These are phyloP conservation scores for Eumaeus atala DNA, from an alignment of 1,140 invertebrate species.

Conservation along the genomic window DNA sequence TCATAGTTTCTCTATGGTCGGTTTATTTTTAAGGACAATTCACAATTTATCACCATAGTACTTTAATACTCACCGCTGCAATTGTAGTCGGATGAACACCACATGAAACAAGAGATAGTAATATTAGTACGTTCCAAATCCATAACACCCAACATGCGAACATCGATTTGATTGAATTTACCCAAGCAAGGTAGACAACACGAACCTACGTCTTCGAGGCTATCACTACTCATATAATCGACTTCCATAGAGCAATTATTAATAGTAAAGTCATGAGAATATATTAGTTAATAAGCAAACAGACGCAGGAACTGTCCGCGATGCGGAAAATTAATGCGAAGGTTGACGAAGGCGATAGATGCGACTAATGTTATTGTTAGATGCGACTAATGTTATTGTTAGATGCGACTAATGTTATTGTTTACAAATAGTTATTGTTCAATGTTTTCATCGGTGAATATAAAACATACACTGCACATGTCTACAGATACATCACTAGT, in stretches of 20 bases:
- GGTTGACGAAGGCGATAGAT: neutral
- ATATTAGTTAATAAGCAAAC: too few species aligned
- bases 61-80: conserved; percentile 53
- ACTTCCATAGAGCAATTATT: conserved; percentile 41
- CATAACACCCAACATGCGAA: neutral
- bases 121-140: neutral
- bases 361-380: neutral
- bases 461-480: neutral
- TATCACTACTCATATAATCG: conserved; percentile 47
- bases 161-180: conserved; percentile 26
- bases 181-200: conserved; percentile 64
- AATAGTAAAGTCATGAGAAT: neutral
- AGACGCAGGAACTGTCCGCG: neutral
- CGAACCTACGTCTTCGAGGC: conserved; percentile 54
- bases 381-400: conserved; percentile 7
- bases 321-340: conserved; percentile 9
- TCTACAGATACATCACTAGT: neutral
- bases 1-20: neutral
- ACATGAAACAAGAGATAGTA: conserved; percentile 58
- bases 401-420: neutral
- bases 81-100: conserved; percentile 30
- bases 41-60: neutral
- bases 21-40: neutral
- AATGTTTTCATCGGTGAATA: neutral
- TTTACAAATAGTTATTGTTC: conserved; percentile 10